A percentile compares a stretch with the other conserved stretches of the same genome.
Evolutionary conservation across 1,140 invertebrate genomes (phyloP).

Genomic region (Aphelinus certus): DNA sequence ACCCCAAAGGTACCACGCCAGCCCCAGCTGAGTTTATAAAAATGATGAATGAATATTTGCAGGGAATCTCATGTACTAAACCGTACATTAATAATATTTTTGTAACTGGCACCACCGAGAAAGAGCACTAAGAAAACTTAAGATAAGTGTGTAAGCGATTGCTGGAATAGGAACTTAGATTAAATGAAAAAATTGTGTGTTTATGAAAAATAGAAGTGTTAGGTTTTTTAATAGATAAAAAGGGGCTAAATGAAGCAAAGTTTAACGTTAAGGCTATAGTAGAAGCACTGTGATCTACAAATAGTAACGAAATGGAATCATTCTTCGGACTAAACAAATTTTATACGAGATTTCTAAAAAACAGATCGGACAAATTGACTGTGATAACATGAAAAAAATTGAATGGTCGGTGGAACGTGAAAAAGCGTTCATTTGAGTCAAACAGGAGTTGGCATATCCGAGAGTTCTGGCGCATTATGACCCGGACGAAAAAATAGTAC

Average conservation of each 20-base stretch:
- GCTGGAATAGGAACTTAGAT: slow-evolving; percentile 24
- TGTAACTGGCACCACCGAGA: slow-evolving; percentile 13
- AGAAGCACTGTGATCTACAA: slow-evolving; percentile 42
- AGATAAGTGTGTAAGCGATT: slow-evolving; percentile 21
- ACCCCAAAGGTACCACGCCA: slow-evolving; percentile 48
- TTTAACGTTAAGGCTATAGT: slow-evolving; percentile 9
- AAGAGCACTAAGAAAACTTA: slow-evolving; percentile 9
- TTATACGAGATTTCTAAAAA: slow-evolving; percentile 35
- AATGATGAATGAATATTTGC: slow-evolving; percentile 55
- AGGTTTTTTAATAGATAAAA: slow-evolving; percentile 52
- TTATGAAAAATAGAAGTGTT: slow-evolving; percentile 53
- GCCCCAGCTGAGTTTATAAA: slow-evolving; percentile 59
- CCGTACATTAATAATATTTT: slow-evolving; percentile 36
- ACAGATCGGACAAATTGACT: no score
- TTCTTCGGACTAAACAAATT: slow-evolving; percentile 34
- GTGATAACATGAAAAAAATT: no score
- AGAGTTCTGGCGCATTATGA: no score
- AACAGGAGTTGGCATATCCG: no score
- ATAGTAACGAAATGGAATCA: slow-evolving; percentile 37
- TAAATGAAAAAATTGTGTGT: slow-evolving; percentile 36
- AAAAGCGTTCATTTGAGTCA: no score
- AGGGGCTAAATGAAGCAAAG: slow-evolving; percentile 42
- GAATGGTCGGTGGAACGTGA: no score
- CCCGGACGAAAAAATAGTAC: no score
- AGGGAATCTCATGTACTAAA: slow-evolving; percentile 40